Percentiles rank a stretch among this genome's conserved stretches.
Conservation (phyloP, 2,888 invertebrate genomes). For the Ectobius pallidus region DNA sequence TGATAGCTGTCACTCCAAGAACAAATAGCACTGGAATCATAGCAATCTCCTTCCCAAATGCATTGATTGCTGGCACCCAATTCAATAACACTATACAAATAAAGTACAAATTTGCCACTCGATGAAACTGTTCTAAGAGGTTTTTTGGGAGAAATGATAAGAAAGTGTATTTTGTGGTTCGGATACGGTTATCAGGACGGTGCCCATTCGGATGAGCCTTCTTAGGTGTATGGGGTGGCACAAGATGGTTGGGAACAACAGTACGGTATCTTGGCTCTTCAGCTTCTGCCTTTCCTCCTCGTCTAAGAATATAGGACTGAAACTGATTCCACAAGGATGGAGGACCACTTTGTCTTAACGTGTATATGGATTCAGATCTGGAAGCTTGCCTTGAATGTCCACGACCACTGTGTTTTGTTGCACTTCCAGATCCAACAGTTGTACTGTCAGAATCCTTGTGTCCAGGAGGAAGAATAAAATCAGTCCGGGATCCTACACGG, state of each 20-base stretch:
- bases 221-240: slow-evolving; percentile 79
- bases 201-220: slow-evolving; percentile 85
- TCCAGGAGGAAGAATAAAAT: slow-evolving; percentile 86
- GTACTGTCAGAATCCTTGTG: slow-evolving; percentile 70
- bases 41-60: slow-evolving; percentile 94
- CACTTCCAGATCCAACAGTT: slow-evolving; percentile 58
- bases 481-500: slow-evolving; percentile 84
- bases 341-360: slow-evolving; percentile 72
- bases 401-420: slow-evolving; percentile 60
- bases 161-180: slow-evolving; percentile 94
- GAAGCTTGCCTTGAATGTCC: slow-evolving; percentile 85
- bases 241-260: slow-evolving; percentile 85
- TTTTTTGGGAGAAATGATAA: slow-evolving; percentile 95
- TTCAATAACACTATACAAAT: slow-evolving; percentile 95
- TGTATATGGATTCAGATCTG: slow-evolving; percentile 88
- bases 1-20: slow-evolving; percentile 90
- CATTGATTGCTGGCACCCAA: slow-evolving; percentile 93
- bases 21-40: slow-evolving; percentile 96
- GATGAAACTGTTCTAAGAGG: slow-evolving; percentile 95
- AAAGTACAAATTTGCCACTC: slow-evolving; percentile 97
- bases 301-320: slow-evolving; percentile 65
- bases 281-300: slow-evolving; percentile 58
- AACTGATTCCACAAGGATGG: slow-evolving; percentile 75
- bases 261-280: slow-evolving; percentile 73
- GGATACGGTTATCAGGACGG: slow-evolving; percentile 81